These are phyloP conservation scores for Bursaphelenchus mucronatus DNA, from an alignment of 1,140 invertebrate genomes.

Conservation along the genomic window DNA sequence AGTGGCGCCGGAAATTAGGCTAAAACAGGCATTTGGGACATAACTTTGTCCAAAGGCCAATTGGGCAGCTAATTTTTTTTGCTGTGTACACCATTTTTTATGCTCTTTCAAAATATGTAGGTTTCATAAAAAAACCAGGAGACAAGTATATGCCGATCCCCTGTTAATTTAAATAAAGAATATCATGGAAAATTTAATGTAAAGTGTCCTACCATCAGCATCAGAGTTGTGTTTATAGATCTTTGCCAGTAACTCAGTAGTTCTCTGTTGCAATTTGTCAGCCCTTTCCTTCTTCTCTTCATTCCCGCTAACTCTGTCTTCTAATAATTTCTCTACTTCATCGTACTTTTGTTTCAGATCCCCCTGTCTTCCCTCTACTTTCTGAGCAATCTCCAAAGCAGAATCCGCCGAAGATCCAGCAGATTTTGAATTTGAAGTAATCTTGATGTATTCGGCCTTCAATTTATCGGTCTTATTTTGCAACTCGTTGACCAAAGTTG, in stretches of 20 bases:
- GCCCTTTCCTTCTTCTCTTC: conserved; percentile 45
- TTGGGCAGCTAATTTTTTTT: too few species aligned
- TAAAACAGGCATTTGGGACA: too few species aligned
- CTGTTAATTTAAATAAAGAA: conserved; percentile 3
- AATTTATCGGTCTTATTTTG: conserved; percentile 45
- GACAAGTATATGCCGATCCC: too few species aligned
- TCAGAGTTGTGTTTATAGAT: conserved; percentile 38
- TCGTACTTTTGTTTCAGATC: conserved; percentile 41
- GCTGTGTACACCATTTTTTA: too few species aligned
- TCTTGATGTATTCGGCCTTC: conserved; percentile 50
- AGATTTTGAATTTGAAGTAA: conserved; percentile 43
- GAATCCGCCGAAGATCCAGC: conserved; percentile 35
- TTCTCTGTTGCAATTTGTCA: conserved; percentile 36
- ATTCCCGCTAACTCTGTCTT: conserved; percentile 50
- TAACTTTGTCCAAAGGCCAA: too few species aligned
- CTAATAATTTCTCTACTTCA: conserved; percentile 35
- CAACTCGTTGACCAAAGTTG: conserved; percentile 26
- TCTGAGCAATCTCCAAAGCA: conserved; percentile 36
- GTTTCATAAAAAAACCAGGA: neutral
- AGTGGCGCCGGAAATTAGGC: too few species aligned
- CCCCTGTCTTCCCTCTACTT: conserved; percentile 35
- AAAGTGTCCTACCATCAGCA: conserved; percentile 35
- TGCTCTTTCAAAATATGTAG: too few species aligned
- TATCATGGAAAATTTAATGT: too few species aligned
- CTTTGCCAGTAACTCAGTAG: conserved; percentile 47